phyloP scores from a whole-genome alignment of 53 echinoderm and acorn worm genomes.

The Stichopus horrens region DNA sequence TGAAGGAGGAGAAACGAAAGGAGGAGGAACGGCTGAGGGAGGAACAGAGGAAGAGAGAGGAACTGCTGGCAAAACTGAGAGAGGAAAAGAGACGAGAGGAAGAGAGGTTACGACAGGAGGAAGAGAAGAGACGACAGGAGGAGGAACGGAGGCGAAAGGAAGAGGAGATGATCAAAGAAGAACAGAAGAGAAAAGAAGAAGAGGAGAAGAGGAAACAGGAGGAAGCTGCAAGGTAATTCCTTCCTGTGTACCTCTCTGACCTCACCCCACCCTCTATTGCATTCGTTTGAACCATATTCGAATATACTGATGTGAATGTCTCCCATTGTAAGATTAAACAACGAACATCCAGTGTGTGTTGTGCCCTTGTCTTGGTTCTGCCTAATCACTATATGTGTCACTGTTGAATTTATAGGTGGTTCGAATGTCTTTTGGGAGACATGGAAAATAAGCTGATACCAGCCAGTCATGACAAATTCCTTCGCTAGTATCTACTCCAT shows the following conservation, averaged over 20 bases:
- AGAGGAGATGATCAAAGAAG: constrained; percentile 49
- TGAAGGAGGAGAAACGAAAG: constrained; percentile 94
- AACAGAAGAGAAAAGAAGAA: constrained; percentile 50
- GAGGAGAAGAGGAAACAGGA: constrained; percentile 44
- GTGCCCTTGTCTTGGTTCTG: too few species aligned
- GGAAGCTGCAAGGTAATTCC: constrained; percentile 37
- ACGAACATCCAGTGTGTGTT: too few species aligned
- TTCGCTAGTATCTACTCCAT: too few species aligned
- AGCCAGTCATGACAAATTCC: too few species aligned
- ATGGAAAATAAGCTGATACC: too few species aligned
- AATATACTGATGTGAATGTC: too few species aligned
- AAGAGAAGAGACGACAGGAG: constrained; percentile 13
- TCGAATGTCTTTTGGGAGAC: too few species aligned
- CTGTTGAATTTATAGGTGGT: too few species aligned
- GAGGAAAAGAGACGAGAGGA: constrained; percentile 51
- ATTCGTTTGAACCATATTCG: too few species aligned
- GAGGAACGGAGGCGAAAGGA: constrained; percentile 53
- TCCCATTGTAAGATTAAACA: too few species aligned
- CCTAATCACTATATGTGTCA: too few species aligned
- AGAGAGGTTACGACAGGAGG: constrained; percentile 54
- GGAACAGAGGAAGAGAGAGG: constrained; percentile 82
- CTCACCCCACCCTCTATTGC: too few species aligned
- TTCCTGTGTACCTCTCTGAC: background rate
- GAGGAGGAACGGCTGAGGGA: constrained; percentile 91
- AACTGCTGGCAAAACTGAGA: constrained; percentile 53